Evolutionary conservation across 1,140 invertebrate species (phyloP).

Genomic region (Temnothorax curvispinosus): DNA sequence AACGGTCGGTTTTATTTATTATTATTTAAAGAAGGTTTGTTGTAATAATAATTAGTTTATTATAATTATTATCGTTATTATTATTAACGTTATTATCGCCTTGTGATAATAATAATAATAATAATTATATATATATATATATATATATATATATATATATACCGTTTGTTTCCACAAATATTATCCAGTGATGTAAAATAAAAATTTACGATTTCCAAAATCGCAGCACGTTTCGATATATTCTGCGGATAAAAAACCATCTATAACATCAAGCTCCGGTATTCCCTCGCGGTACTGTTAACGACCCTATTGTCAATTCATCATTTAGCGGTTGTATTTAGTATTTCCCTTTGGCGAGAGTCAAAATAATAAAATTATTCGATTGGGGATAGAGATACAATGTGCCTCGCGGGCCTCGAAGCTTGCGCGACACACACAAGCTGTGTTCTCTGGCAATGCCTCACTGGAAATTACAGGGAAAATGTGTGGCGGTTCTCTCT

Average conservation of each 20-base stretch:
- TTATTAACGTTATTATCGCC: background rate
- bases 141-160: background rate
- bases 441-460: conserved; percentile 6
- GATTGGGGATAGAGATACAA: background rate
- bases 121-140: background rate
- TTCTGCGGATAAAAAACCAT: background rate
- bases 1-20: too few relatives aligned
- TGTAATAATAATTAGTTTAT: background rate
- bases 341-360: background rate
- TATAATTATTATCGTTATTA: background rate
- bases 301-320: conserved; percentile 1
- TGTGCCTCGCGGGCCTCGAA: background rate
- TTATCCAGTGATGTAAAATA: background rate
- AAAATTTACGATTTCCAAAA: conserved; percentile 2
- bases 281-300: background rate
- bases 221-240: background rate
- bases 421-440: background rate
- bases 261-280: background rate
- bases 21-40: background rate
- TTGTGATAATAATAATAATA: background rate
- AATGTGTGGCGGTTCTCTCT: conserved; percentile 49
- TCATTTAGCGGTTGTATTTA: conserved; percentile 9
- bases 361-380: conserved; percentile 47
- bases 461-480: conserved; percentile 64
- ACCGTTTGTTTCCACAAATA: too few relatives aligned